Percentiles rank a stretch among this genome's conserved stretches.
phyloP scores from a whole-genome alignment of 1,140 invertebrate genomes.

The Drosophila pachea region DNA sequence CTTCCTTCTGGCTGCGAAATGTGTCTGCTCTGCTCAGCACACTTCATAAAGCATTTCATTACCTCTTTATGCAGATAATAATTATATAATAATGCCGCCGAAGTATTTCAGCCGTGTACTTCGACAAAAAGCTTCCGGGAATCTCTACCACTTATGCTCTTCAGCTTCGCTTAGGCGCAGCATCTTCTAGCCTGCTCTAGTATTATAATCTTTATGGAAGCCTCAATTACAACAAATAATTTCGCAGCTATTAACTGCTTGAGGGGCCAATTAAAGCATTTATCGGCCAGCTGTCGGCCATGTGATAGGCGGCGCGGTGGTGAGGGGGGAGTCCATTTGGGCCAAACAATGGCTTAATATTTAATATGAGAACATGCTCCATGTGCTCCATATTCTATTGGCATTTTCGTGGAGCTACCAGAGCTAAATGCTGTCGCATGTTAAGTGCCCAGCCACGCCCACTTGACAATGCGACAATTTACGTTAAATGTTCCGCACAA shows the following conservation, averaged over 20 bases:
- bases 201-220: neutral
- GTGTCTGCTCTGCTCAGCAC: too few relatives aligned
- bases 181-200: too few relatives aligned
- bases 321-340: slow-evolving; percentile 20
- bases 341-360: slow-evolving; percentile 23
- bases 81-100: too few relatives aligned
- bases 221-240: slow-evolving; percentile 8
- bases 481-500: slow-evolving; percentile 74
- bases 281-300: slow-evolving; percentile 12
- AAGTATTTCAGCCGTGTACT: too few relatives aligned
- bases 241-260: slow-evolving; percentile 46
- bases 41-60: too few relatives aligned
- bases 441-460: slow-evolving; percentile 52
- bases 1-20: too few relatives aligned
- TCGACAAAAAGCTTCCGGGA: too few relatives aligned
- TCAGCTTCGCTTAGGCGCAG: too few relatives aligned
- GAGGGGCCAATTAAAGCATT: slow-evolving; percentile 59
- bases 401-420: too few relatives aligned
- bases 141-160: too few relatives aligned
- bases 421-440: slow-evolving; percentile 31
- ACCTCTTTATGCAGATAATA: too few relatives aligned
- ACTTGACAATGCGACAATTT: slow-evolving; percentile 67
- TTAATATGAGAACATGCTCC: neutral
- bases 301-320: slow-evolving; percentile 6
- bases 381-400: too few relatives aligned